A percentile compares a stretch with the other conserved stretches of the same genome.
Evolutionary conservation across 2,113 vertebrate species (phyloP).

Genomic region (Ursus arctos): DNA sequence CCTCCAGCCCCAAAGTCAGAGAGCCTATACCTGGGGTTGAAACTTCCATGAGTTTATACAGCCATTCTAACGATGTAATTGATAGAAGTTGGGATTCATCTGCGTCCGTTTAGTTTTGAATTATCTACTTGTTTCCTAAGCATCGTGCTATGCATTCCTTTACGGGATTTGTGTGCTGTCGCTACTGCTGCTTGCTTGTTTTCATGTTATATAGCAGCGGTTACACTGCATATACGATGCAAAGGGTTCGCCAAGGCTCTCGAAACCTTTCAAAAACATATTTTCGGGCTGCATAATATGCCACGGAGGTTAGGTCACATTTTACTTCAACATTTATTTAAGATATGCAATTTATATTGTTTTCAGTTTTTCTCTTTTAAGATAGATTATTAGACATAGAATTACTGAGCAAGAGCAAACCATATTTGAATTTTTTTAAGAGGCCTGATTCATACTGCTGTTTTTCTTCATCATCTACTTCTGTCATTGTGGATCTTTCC

Average conservation of each 20-base stretch:
- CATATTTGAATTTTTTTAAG: background rate
- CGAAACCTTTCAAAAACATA: background rate
- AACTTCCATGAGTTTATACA: background rate
- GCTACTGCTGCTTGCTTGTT: background rate
- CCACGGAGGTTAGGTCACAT: background rate
- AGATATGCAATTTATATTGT: background rate
- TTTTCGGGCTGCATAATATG: background rate
- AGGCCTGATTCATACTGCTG: background rate
- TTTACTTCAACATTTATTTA: background rate
- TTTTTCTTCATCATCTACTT: background rate
- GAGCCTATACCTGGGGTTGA: background rate
- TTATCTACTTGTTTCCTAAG: background rate
- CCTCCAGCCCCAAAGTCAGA: background rate
- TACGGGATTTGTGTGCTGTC: background rate
- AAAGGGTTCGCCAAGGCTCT: background rate
- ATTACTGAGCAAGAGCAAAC: background rate
- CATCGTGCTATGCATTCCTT: background rate
- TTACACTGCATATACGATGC: background rate
- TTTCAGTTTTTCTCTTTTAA: background rate
- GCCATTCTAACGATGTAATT: background rate
- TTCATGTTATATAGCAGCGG: background rate
- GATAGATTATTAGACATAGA: background rate
- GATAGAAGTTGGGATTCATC: background rate
- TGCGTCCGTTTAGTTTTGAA: background rate
- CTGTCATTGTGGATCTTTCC: background rate